Evolutionary conservation across 2,888 invertebrate species (phyloP).

Genomic region (Phasia obesa): DNA sequence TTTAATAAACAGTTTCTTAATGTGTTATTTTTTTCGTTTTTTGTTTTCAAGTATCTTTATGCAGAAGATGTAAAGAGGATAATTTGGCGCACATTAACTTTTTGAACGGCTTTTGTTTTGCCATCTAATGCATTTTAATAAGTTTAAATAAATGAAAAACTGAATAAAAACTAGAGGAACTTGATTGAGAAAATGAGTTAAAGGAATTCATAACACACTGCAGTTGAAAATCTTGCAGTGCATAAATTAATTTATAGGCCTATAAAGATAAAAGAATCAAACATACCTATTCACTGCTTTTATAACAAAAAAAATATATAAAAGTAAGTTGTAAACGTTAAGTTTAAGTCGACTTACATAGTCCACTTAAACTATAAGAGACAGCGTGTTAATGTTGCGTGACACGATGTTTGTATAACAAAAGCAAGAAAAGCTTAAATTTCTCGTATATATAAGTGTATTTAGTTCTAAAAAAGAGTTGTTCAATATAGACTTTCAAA

Average conservation of each 20-base stretch:
- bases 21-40: neutral
- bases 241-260: constrained; percentile 63
- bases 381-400: too few species aligned
- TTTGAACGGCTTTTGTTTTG: constrained; percentile 53
- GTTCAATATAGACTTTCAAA: too few species aligned
- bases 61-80: constrained; percentile 48
- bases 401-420: too few species aligned
- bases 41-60: constrained; percentile 17
- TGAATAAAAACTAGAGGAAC: constrained; percentile 40
- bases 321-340: neutral
- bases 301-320: constrained; percentile 11
- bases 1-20: constrained; percentile 39
- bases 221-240: constrained; percentile 53
- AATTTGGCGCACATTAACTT: constrained; percentile 59
- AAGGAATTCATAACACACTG: constrained; percentile 13
- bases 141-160: constrained; percentile 44
- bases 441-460: too few species aligned
- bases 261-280: constrained; percentile 56
- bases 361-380: too few species aligned
- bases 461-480: too few species aligned
- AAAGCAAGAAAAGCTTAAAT: too few species aligned
- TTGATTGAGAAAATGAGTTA: constrained; percentile 52
- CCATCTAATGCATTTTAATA: constrained; percentile 70
- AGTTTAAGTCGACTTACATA: neutral
- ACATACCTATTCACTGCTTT: constrained; percentile 21